Conservation (phyloP, 2,797 vertebrate genomes). For the Hozukius guyotensis region DNA sequence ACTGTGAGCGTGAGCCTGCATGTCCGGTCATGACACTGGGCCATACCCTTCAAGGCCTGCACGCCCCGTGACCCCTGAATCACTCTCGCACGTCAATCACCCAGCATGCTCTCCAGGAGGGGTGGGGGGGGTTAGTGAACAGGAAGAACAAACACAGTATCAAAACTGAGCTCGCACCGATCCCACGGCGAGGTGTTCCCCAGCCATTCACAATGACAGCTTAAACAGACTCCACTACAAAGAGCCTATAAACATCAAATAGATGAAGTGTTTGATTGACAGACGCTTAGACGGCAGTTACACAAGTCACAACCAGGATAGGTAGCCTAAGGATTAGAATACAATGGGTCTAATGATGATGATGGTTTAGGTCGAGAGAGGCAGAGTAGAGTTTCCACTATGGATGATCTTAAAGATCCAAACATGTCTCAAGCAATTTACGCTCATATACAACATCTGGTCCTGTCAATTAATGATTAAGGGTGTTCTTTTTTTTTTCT, state of each 20-base stretch:
- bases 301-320: constrained; percentile 11
- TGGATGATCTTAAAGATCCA: not conserved
- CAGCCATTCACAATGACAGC: constrained; percentile 35
- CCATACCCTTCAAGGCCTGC: constrained; percentile 47
- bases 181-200: constrained; percentile 13
- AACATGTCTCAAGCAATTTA: not conserved
- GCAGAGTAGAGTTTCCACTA: not conserved
- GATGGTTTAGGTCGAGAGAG: not conserved
- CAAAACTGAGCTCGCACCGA: constrained; percentile 27
- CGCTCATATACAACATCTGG: not conserved
- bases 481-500: not conserved
- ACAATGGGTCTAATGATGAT: not conserved
- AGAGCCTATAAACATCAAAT: constrained; percentile 16
- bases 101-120: constrained; percentile 21
- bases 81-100: constrained; percentile 71
- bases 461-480: not conserved
- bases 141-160: constrained; percentile 55
- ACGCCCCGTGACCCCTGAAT: constrained; percentile 48
- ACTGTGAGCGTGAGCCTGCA: constrained; percentile 41
- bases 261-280: constrained; percentile 22
- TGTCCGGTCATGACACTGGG: constrained; percentile 59
- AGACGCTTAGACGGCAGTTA: not conserved
- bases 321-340: not conserved
- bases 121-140: not conserved
- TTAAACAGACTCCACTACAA: constrained; percentile 25